A percentile compares a stretch with the other conserved stretches of the same genome.
Evolutionary conservation across 1,140 invertebrate genomes (phyloP).

Genomic region (Bombus consobrinus): DNA sequence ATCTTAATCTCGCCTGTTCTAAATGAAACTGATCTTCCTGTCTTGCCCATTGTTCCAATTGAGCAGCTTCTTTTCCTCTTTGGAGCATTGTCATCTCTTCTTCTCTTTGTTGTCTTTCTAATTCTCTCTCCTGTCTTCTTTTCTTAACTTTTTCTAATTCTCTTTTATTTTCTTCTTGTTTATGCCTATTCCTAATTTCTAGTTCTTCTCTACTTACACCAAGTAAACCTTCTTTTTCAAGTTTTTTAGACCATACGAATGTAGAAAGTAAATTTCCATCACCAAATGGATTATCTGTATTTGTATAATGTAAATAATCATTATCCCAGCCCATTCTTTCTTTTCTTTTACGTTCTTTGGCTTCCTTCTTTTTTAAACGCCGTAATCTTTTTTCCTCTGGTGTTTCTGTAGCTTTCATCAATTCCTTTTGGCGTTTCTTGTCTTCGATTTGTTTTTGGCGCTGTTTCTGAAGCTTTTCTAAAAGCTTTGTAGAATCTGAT

Average conservation of each 20-base stretch:
- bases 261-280: slow-evolving; percentile 96
- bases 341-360: slow-evolving; percentile 94
- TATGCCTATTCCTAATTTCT: slow-evolving; percentile 92
- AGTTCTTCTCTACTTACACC: slow-evolving; percentile 92
- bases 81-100: slow-evolving; percentile 94
- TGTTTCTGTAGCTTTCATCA: slow-evolving; percentile 95
- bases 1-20: slow-evolving; percentile 94
- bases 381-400: slow-evolving; percentile 96
- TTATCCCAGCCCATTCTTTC: slow-evolving; percentile 98
- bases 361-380: slow-evolving; percentile 94
- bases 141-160: slow-evolving; percentile 97
- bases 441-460: slow-evolving; percentile 86
- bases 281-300: slow-evolving; percentile 99
- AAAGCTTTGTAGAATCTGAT: slow-evolving; percentile 86
- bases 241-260: slow-evolving; percentile 98
- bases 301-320: slow-evolving; percentile 97
- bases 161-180: slow-evolving; percentile 95
- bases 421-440: slow-evolving; percentile 89
- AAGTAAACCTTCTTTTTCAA: slow-evolving; percentile 96
- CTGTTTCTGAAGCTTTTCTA: slow-evolving; percentile 89
- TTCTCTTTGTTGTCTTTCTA: slow-evolving; percentile 94
- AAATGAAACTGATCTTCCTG: slow-evolving; percentile 97
- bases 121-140: slow-evolving; percentile 93
- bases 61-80: slow-evolving; percentile 96
- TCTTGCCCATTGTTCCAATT: slow-evolving; percentile 96